Percentiles rank a stretch among this genome's conserved stretches.
Conservation (phyloP, 2,888 invertebrate genomes). For the Epistrophe grossulariae region DNA sequence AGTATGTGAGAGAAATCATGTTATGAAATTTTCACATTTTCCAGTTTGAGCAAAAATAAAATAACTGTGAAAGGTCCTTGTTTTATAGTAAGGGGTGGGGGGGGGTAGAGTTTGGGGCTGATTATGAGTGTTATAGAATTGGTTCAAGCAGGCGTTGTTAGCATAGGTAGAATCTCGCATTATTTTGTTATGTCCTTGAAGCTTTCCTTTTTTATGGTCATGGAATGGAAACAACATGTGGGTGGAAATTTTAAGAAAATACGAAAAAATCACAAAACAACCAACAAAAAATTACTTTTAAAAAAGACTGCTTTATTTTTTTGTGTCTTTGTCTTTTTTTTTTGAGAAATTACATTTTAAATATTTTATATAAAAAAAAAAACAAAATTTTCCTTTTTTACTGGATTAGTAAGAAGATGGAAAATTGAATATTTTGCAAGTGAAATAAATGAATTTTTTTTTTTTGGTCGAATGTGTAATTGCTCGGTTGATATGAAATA, state of each 20-base stretch:
- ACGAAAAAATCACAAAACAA: conserved; percentile 7
- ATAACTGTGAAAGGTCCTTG: conserved; percentile 10
- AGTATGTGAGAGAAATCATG: background rate
- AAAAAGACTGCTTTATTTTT: background rate
- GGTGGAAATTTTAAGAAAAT: conserved; percentile 50
- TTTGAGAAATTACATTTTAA: background rate
- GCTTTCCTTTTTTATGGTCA: conserved; percentile 56
- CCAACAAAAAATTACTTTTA: background rate
- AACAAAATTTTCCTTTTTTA: background rate
- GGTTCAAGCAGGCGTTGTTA: conserved; percentile 11
- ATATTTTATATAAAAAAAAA: background rate
- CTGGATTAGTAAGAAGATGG: background rate
- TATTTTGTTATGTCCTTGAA: conserved; percentile 70
- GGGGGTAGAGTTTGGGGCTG: background rate
- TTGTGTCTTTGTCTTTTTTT: no score
- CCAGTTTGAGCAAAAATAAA: conserved; percentile 46
- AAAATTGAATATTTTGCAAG: conserved; percentile 16
- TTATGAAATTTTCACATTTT: conserved; percentile 23
- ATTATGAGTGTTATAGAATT: background rate
- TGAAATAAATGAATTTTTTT: background rate
- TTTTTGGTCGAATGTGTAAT: background rate
- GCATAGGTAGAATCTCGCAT: background rate
- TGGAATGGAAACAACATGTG: conserved; percentile 73
- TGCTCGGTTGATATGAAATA: conserved; percentile 11
- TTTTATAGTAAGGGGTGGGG: background rate